Evolutionary conservation across 2,797 vertebrate genomes (phyloP).

Genomic region (Morelia viridis): DNA sequence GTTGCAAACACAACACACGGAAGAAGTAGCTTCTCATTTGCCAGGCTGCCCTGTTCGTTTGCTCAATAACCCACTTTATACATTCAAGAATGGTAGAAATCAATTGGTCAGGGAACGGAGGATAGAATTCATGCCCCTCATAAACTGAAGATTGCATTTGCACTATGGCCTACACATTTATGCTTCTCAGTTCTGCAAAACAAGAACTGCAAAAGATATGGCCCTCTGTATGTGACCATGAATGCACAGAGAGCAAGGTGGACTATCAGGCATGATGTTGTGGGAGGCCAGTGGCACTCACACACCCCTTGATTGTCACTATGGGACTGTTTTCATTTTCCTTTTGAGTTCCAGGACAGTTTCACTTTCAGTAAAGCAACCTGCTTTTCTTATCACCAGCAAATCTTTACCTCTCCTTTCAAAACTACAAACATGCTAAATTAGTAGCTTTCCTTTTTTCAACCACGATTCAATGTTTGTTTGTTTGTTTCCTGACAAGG

Average conservation of each 20-base stretch:
- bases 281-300: neutral
- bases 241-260: neutral
- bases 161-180: neutral
- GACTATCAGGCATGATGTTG: neutral
- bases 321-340: constrained; percentile 1
- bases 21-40: too few relatives aligned
- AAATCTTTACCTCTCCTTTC: neutral
- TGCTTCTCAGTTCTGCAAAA: neutral
- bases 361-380: constrained; percentile 34
- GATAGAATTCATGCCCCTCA: too few relatives aligned
- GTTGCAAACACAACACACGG: too few relatives aligned
- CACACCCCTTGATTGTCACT: neutral
- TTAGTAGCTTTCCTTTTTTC: constrained; percentile 53
- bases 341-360: neutral
- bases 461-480: constrained; percentile 45
- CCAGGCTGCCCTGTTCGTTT: too few relatives aligned
- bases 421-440: constrained; percentile 44
- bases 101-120: too few relatives aligned
- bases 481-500: constrained; percentile 23
- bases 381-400: constrained; percentile 44
- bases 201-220: neutral
- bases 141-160: too few relatives aligned
- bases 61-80: too few relatives aligned
- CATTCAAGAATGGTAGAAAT: too few relatives aligned
- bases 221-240: neutral